Evolutionary conservation across 2,797 vertebrate species (phyloP).

Genomic region (Cryptoprocta ferox): DNA sequence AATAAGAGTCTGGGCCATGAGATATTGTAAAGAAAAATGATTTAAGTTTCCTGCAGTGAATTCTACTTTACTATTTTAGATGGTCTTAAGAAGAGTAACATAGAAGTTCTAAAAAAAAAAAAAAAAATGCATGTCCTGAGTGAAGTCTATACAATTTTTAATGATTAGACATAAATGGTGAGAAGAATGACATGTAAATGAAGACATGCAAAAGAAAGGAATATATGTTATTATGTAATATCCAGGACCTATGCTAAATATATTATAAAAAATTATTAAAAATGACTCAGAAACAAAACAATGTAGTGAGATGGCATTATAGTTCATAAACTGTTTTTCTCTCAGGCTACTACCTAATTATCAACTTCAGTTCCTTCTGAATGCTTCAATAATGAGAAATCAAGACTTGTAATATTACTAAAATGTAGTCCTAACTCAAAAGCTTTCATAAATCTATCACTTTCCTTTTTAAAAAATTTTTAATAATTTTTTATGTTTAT

Average conservation of each 20-base stretch:
- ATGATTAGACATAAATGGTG: neutral
- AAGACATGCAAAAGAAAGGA: neutral
- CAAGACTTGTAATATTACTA: neutral
- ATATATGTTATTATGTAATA: neutral
- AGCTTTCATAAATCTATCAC: neutral
- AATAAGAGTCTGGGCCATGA: neutral
- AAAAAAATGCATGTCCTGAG: neutral
- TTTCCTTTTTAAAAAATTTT: neutral
- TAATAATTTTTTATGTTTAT: too few species aligned
- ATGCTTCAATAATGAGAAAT: neutral
- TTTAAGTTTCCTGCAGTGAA: neutral
- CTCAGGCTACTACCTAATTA: neutral
- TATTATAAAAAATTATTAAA: neutral
- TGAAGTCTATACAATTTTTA: neutral
- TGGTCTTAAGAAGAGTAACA: neutral
- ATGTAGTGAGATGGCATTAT: neutral
- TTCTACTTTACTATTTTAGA: neutral
- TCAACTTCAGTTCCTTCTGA: neutral
- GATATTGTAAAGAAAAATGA: neutral
- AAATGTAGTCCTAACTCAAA: neutral
- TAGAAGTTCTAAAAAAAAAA: neutral
- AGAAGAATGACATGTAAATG: neutral
- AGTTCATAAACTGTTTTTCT: neutral
- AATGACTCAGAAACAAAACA: neutral
- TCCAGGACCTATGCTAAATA: neutral